These are phyloP conservation scores for Sinocyclocheilus maitianheensis DNA, from an alignment of 2,113 vertebrate genomes.

Conservation along the genomic window DNA sequence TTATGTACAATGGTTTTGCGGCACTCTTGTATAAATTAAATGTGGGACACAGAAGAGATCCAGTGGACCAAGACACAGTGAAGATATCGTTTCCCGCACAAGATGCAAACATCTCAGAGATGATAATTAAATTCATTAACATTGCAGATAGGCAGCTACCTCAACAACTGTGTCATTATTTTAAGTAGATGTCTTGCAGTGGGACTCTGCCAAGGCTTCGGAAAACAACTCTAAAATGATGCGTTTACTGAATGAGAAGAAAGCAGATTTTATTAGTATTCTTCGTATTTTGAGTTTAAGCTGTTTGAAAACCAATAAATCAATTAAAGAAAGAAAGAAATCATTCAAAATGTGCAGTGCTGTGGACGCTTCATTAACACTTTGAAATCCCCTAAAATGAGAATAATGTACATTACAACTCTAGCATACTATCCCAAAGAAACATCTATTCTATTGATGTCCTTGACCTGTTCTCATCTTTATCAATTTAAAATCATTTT, in stretches of 20 bases:
- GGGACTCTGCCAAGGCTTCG: background rate
- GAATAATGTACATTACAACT: background rate
- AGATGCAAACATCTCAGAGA: conserved; percentile 1
- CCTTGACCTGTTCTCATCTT: background rate
- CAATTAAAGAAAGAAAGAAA: background rate
- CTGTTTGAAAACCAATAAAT: background rate
- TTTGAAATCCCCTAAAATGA: background rate
- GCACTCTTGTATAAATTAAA: background rate
- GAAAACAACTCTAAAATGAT: background rate
- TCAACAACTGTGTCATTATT: background rate
- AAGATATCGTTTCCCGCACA: background rate
- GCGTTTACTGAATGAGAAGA: background rate
- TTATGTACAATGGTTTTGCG: background rate
- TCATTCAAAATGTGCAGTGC: background rate
- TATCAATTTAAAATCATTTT: background rate
- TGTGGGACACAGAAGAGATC: background rate
- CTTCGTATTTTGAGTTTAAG: background rate
- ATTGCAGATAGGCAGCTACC: background rate
- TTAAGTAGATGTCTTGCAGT: background rate
- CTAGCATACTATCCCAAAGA: background rate
- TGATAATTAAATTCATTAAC: background rate
- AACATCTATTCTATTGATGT: background rate
- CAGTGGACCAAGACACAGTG: background rate
- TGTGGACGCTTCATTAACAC: background rate
- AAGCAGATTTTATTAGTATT: background rate